Evolutionary conservation across 2,888 invertebrate species (phyloP), one percentile per base, ranked within the genome.

Genomic region (Polylopha cassiicola): DNA sequence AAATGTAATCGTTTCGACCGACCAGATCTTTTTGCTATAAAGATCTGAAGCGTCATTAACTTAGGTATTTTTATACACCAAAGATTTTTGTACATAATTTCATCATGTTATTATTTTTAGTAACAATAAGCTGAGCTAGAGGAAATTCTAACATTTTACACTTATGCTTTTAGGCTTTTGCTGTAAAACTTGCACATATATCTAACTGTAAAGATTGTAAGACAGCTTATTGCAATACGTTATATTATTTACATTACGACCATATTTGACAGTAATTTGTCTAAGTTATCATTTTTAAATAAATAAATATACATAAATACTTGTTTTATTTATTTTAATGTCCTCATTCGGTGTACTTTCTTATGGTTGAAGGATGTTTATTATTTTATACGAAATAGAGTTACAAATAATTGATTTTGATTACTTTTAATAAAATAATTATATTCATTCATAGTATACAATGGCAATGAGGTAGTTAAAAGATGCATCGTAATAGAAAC

Each of bases 1-100:
- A 64, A 64, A 47, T 71, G 78, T 64, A 78, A 81, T 84, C 81
- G 77, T 79, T 82, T 76, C 85, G 85, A 85, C 78, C 85, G 85
- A 85, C 85, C 85, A 84, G 85, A 75, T 80, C 84, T 82, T 70
- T 46, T 48, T 56, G 45, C 23, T 36, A 41, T 58, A 37, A 67
- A 80, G 85, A 70, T 80, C 79, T 85, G 85, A 85, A 76, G 74
- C 69, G 78, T 77, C 75, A 74, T 41, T 30, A 22, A 41, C 29
- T 72, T 73, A 74, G 63, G 73, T 76, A 77, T 73, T 78, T 76
- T 77, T 76, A 68, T 76, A 77, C 73, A 79, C 69, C 75, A 80
- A 75, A 74, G 68, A 72, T 66, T 77, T 72, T 77, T 82, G 80
- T 85, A 82, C 64, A 82, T 82, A 82, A 61, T 74, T 68, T 73